Evolutionary conservation across 2,888 invertebrate species (phyloP), one percentile per base, ranked within the genome.

Genomic region (Seira musarum): DNA sequence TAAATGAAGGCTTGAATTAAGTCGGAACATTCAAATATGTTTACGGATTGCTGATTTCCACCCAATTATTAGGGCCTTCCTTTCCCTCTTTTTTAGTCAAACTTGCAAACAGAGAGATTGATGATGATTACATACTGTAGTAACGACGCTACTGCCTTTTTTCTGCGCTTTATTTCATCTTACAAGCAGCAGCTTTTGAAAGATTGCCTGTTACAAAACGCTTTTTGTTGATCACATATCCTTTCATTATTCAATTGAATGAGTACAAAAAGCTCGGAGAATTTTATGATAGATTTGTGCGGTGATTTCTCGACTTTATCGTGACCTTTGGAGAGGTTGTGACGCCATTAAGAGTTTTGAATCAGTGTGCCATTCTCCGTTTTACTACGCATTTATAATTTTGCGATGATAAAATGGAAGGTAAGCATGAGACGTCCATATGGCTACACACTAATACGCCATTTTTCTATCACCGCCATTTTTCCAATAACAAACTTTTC

Each of bases 11-110:
- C 60, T 21, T 60, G 21, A 60, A 60, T 60, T 22, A 22, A 60
- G 60, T 21, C 60, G n/a, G 60, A 60, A 8, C 60, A 60, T 60
- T 60, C 21, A 60, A 60, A 60, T 60, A 60, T 60, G 60, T 60
- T 60, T 60, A 60, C 60, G 60, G 49, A 15, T 22, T 21, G 60
- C 21, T 60, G 60, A 60, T 60, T 60, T 60, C 60, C 60, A 60
- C 22, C 60, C 60, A 60, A 60, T 60, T 60, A 22, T 21, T 60
- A 49, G 2, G 10, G 60, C 21, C 21, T 60, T 60, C 10, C 60
- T 10, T 21, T 60, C 3, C 60, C 19, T 60, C 21, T 13, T 49
- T 49, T 60, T 60, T 60, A 19, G 3, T 60, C 19, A 60, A 13
- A 2, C 49, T 49, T 49, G 6, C 49, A n/a, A 5, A 21, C 13